Base-by-base conservation (phyloP, 2,797 vertebrate species). In the Bovichtus diacanthus region DNA sequence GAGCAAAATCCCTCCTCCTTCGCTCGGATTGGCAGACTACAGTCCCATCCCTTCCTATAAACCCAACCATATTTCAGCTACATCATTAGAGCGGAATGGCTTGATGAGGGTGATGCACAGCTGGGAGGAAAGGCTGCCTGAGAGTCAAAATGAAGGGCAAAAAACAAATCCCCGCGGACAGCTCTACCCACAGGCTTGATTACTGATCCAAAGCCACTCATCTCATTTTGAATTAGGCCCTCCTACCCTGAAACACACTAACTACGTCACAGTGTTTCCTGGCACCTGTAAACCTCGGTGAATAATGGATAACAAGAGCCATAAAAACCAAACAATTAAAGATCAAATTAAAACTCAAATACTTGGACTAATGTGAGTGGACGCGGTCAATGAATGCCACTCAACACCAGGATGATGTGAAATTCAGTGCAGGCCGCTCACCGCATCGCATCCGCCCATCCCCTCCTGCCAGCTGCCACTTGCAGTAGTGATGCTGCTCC, bases 391-490 rank as follows among this genome's bases (percentile, higher is more conserved):
- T 62, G 59, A 78, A 51, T 66, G 49, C 27, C 60, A 41, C 54
- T 80, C 65, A 87, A 75, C 70, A 63, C 7, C 59, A 4, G 68
- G 61, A 63, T 64, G 59, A 80, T 58, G 80, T 80, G 71, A 71
- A 61, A 77, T 59, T 44, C 47, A 62, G 76, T 13, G 62, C 36
- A 76, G 81, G 62, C 60, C 50, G 75, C 77, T 75, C 68, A 31
- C 62, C 50, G 72, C 88, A 74, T 84, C 74, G 43, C 73, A 18
- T 73, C 82, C 79, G 63, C 91, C 87, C 87, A 71, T 54, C 88
- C 86, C 83, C 87, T 89, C 87, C 83, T 81, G 89, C 80, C 90
- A 81, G 87, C 86, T 89, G 92, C 90, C 87, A 73, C 92, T 88
- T 81, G 84, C 85, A 76, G 87, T 83, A 87, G 85, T 91, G 92